Evolutionary conservation across 2,888 invertebrate species (phyloP).

Genomic region (Willowsia nigromaculata): DNA sequence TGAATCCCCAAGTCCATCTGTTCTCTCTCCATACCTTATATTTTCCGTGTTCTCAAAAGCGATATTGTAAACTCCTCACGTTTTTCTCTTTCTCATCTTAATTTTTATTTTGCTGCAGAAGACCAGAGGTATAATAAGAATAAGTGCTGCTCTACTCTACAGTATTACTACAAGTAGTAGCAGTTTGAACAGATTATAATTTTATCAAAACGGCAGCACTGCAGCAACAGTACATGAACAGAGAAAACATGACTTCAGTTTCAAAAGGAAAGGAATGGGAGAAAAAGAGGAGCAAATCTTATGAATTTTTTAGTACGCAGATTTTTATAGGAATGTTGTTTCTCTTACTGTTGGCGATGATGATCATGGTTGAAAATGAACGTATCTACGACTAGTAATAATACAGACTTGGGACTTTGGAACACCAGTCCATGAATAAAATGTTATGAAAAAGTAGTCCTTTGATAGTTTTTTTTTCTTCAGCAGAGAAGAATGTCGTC

Average conservation of each 20-base stretch:
- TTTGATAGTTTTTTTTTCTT: not conserved
- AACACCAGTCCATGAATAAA: not conserved
- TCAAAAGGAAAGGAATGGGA: not conserved
- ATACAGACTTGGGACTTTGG: not conserved
- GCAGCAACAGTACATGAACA: not conserved
- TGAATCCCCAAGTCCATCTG: not conserved
- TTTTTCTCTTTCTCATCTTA: not conserved
- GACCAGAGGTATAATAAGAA: not conserved
- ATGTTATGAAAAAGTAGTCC: not conserved
- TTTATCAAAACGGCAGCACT: not conserved
- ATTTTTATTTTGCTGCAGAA: not conserved
- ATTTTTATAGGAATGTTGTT: not conserved
- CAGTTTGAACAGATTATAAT: not conserved
- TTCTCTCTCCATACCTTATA: not conserved
- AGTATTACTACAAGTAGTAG: not conserved
- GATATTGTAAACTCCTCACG: not conserved
- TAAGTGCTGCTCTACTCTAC: too few relatives aligned
- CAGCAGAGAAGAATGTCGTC: not conserved
- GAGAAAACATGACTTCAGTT: not conserved
- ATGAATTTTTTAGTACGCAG: conserved; percentile 38
- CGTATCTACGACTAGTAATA: not conserved
- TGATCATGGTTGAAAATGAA: not conserved
- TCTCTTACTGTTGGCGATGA: not conserved
- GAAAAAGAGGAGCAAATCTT: not conserved
- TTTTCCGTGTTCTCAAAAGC: not conserved